A percentile compares a stretch with the other conserved stretches of the same genome.
Evolutionary conservation across 2,888 invertebrate genomes (phyloP).

Genomic region (Drosophila parthenogenetica): DNA sequence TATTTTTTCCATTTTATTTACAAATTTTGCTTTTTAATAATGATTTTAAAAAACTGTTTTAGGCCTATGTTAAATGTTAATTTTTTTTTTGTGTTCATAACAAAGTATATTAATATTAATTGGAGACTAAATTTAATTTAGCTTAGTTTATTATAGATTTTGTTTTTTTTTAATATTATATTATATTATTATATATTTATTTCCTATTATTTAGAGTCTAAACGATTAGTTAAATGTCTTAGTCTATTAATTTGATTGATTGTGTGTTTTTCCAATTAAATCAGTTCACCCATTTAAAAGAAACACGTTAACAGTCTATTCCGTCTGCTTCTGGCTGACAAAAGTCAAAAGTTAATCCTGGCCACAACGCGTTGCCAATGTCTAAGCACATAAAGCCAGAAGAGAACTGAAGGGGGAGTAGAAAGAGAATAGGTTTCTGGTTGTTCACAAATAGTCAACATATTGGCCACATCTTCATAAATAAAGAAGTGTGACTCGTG

Average conservation of each 20-base stretch:
- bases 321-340: slow-evolving; percentile 3
- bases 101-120: no score
- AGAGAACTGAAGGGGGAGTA: not conserved
- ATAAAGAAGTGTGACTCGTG: slow-evolving; percentile 63
- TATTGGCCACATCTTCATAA: slow-evolving; percentile 78
- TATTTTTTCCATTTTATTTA: no score
- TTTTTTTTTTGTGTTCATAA: no score
- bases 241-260: not conserved
- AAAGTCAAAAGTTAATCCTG: slow-evolving; percentile 32
- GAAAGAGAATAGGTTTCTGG: slow-evolving; percentile 4
- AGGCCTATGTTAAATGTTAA: no score
- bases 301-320: not conserved
- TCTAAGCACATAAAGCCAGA: slow-evolving; percentile 28
- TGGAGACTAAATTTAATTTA: no score
- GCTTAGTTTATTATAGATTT: no score
- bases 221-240: not conserved
- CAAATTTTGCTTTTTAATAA: no score
- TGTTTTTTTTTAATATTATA: no score
- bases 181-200: no score
- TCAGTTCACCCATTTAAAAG: not conserved
- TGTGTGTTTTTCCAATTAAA: not conserved
- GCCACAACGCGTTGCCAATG: slow-evolving; percentile 19
- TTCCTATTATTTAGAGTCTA: not conserved
- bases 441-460: slow-evolving; percentile 72
- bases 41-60: no score